Evolutionary conservation across 2,797 vertebrate genomes (phyloP).

Genomic region (Gymnothorax javanicus): DNA sequence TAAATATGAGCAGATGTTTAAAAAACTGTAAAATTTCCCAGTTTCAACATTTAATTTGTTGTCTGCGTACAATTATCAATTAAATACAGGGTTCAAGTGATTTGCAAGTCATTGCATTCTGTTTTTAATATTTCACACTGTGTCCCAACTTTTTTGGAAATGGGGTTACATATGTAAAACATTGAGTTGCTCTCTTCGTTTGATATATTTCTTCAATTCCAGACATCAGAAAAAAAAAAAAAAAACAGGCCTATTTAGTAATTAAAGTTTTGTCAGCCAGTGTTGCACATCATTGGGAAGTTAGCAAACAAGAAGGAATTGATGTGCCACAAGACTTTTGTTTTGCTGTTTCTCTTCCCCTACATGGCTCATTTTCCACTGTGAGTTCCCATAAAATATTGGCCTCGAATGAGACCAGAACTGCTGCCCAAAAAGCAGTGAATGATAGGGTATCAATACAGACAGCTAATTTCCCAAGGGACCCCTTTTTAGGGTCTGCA

Average conservation of each 20-base stretch:
- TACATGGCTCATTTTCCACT: neutral
- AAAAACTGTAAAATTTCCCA: too few species aligned
- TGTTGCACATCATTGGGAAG: neutral
- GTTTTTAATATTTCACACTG: too few species aligned
- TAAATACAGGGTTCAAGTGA: too few species aligned
- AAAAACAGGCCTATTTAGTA: neutral
- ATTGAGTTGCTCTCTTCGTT: neutral
- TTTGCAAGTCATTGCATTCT: too few species aligned
- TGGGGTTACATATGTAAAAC: neutral
- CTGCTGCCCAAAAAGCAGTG: slow-evolving; percentile 1
- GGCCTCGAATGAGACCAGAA: neutral
- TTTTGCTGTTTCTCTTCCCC: neutral
- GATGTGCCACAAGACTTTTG: neutral
- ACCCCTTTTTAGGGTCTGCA: neutral
- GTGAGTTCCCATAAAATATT: neutral
- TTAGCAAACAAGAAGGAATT: neutral
- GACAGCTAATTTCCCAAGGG: slow-evolving; percentile 1
- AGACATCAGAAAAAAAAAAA: neutral
- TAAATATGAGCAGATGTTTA: too few species aligned
- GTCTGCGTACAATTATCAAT: too few species aligned
- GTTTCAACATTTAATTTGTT: too few species aligned
- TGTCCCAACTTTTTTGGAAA: too few species aligned
- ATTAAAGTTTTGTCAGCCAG: neutral
- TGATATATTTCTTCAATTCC: neutral
- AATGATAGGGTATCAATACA: slow-evolving; percentile 11